These are phyloP conservation scores for Agriopis leucophaearia DNA, from an alignment of 2,888 invertebrate species.

Conservation along the genomic window DNA sequence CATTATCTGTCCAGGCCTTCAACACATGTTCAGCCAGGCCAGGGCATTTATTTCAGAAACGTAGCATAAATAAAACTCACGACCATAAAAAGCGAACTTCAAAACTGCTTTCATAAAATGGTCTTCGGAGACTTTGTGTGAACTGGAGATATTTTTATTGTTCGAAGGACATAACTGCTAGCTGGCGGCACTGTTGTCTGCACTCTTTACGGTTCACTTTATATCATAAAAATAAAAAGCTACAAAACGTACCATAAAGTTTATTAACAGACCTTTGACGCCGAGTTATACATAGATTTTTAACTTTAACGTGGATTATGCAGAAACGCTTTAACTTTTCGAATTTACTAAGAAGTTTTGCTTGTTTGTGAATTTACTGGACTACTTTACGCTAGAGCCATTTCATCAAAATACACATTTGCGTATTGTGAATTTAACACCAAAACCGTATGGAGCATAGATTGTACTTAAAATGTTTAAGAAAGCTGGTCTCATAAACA, in stretches of 20 bases:
- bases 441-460: too few relatives aligned
- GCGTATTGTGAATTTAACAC: too few relatives aligned
- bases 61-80: slow-evolving; percentile 12
- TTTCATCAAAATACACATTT: not conserved
- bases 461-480: too few relatives aligned
- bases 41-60: slow-evolving; percentile 11
- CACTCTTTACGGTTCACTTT: slow-evolving; percentile 18
- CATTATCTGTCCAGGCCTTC: not conserved
- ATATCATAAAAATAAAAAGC: slow-evolving; percentile 11
- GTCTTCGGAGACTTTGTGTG: slow-evolving; percentile 12
- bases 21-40: too few relatives aligned
- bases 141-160: slow-evolving; percentile 30
- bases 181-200: slow-evolving; percentile 8
- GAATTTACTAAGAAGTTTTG: not conserved
- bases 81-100: slow-evolving; percentile 23
- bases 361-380: not conserved
- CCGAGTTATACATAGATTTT: not conserved
- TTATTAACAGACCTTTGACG: not conserved
- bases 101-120: slow-evolving; percentile 29
- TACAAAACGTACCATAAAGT: slow-evolving; percentile 1
- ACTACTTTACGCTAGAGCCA: not conserved
- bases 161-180: slow-evolving; percentile 20
- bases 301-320: not conserved
- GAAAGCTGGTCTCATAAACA: not conserved
- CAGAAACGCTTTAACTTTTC: not conserved